Evolutionary conservation across 2,888 invertebrate genomes (phyloP).

Genomic region (Cyrtodaria siliqua): DNA sequence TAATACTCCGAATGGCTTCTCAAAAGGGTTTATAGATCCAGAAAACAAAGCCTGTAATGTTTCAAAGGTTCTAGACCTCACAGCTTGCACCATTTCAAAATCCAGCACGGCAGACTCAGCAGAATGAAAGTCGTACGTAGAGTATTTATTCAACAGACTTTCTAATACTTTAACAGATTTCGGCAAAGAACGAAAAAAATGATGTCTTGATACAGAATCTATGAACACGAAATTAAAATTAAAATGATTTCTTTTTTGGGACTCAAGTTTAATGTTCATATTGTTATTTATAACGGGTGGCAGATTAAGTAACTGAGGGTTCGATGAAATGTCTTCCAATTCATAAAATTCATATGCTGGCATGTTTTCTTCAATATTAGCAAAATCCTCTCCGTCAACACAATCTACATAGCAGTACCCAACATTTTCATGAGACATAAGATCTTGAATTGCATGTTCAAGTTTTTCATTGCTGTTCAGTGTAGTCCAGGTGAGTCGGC

Average conservation of each 20-base stretch:
- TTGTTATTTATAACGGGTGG: conserved; percentile 19
- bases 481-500: conserved; percentile 12
- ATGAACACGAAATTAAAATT: conserved; percentile 76
- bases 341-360: no score
- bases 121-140: background rate
- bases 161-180: conserved; percentile 66
- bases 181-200: conserved; percentile 76
- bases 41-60: conserved; percentile 73
- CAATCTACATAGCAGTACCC: conserved; percentile 46
- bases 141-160: conserved; percentile 23
- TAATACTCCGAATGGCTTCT: conserved; percentile 71
- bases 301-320: conserved; percentile 42
- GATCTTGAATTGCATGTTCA: conserved; percentile 10
- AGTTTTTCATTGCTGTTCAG: background rate
- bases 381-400: background rate
- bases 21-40: conserved; percentile 71
- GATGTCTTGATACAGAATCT: conserved; percentile 78
- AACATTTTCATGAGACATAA: conserved; percentile 5
- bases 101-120: conserved; percentile 66
- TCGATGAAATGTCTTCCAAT: background rate
- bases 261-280: no score
- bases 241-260: conserved; percentile 18
- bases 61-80: conserved; percentile 78
- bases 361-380: background rate
- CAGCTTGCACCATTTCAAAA: conserved; percentile 76